Conservation (phyloP, 2,797 vertebrate species). For the Acipenser ruthenus region DNA sequence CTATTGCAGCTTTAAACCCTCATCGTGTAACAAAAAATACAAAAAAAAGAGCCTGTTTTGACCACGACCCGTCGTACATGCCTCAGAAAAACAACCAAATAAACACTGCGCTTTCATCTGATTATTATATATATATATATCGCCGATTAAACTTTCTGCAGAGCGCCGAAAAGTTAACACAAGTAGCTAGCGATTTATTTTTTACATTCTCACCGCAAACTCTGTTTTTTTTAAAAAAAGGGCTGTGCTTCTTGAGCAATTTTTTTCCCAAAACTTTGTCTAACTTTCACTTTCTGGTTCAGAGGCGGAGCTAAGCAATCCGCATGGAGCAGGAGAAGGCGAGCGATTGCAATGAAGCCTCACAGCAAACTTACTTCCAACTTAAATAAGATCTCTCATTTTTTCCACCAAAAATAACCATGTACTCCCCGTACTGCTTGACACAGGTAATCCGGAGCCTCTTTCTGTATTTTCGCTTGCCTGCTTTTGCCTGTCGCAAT, state of each 20-base stretch:
- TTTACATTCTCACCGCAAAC: background rate
- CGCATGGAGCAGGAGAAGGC: conserved; percentile 73
- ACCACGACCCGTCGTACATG: no score
- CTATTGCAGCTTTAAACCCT: background rate
- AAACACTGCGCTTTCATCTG: no score
- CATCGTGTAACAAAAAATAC: no score
- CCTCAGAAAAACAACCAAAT: no score
- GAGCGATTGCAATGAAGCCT: conserved; percentile 66
- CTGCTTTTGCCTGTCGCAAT: conserved; percentile 25
- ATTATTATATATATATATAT: no score
- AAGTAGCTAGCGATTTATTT: no score
- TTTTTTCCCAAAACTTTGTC: conserved; percentile 66
- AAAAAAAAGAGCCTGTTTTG: no score
- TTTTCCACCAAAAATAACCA: conserved; percentile 57
- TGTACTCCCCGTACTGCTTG: conserved; percentile 93
- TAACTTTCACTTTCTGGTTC: conserved; percentile 83
- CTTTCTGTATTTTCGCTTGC: conserved; percentile 24
- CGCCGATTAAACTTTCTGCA: no score
- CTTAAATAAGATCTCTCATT: conserved; percentile 50
- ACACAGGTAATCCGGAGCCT: conserved; percentile 77
- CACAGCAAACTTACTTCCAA: conserved; percentile 59
- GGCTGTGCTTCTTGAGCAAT: background rate
- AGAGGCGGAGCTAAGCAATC: conserved; percentile 77
- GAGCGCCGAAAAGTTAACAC: no score
- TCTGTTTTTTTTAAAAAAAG: background rate